Evolutionary conservation across 2,797 vertebrate genomes (phyloP).

Genomic region (Pachyuromys duprasi): DNA sequence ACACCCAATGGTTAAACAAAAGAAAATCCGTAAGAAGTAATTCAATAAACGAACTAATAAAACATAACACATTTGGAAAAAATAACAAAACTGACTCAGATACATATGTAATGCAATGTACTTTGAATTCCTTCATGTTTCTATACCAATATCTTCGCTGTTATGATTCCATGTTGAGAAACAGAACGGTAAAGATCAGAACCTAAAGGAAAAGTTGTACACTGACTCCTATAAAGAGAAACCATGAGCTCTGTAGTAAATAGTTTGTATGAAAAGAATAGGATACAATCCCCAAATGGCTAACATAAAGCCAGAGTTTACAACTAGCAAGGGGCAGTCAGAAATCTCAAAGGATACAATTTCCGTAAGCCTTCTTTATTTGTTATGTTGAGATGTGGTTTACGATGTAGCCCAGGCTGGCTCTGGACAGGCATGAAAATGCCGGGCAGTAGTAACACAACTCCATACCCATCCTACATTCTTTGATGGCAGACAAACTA

Average conservation of each 20-base stretch:
- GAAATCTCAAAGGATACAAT: background rate
- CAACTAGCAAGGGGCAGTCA: conserved; percentile 2
- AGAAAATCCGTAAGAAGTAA: conserved; percentile 41
- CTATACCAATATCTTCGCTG: background rate
- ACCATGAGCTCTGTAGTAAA: background rate
- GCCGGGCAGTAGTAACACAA: background rate
- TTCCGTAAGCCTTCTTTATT: background rate
- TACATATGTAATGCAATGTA: background rate
- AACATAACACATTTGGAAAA: conserved; percentile 59
- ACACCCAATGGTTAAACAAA: background rate
- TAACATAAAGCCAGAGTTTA: conserved; percentile 30
- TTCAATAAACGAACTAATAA: conserved; percentile 38
- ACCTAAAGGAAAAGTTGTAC: background rate
- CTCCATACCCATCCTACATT: background rate
- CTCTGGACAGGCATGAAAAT: background rate
- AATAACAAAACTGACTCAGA: background rate
- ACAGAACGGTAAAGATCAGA: conserved; percentile 30
- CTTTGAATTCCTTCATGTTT: conserved; percentile 13
- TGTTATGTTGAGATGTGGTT: background rate
- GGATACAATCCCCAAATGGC: background rate
- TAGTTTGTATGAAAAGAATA: background rate
- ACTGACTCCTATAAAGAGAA: background rate
- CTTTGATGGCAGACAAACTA: background rate
- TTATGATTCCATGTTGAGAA: conserved; percentile 22
- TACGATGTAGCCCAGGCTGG: background rate